Evolutionary conservation across 2,888 invertebrate species (phyloP).

Genomic region (Pollenia angustigena): DNA sequence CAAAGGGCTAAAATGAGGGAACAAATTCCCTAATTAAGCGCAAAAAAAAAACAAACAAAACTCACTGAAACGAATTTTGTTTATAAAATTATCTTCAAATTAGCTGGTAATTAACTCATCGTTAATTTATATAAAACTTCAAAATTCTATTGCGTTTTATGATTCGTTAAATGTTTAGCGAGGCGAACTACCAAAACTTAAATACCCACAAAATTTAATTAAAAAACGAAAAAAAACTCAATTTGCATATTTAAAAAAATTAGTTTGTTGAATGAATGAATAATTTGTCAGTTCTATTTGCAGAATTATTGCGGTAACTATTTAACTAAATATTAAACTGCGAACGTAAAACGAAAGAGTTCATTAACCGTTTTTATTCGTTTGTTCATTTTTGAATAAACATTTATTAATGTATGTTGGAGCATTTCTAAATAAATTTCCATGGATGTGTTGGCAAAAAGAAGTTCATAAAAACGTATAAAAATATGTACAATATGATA

Average conservation of each 20-base stretch:
- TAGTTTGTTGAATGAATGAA: constrained; percentile 20
- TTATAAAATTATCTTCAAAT: too few species aligned
- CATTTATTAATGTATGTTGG: constrained; percentile 11
- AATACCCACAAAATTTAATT: constrained; percentile 22
- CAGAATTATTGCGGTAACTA: constrained; percentile 12
- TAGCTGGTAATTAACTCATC: too few species aligned
- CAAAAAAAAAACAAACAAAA: too few species aligned
- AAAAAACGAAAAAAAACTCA: neutral
- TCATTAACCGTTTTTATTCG: constrained; percentile 45
- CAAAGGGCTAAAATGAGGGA: too few species aligned
- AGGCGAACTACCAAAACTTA: neutral
- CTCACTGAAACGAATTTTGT: too few species aligned
- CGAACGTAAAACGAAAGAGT: constrained; percentile 5
- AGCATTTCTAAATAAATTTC: constrained; percentile 23
- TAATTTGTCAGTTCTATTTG: constrained; percentile 18
- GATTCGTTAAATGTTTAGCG: neutral
- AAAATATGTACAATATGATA: constrained; percentile 5
- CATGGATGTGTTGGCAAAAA: constrained; percentile 34
- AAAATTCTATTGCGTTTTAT: constrained; percentile 1
- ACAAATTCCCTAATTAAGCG: too few species aligned
- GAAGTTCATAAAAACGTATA: neutral
- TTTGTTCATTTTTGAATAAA: constrained; percentile 22
- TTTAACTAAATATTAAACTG: constrained; percentile 31
- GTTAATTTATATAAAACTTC: neutral
- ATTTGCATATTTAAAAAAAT: constrained; percentile 37